These are phyloP conservation scores for Drosophila baimaii DNA, from an alignment of 1,140 invertebrate genomes.

Conservation along the genomic window DNA sequence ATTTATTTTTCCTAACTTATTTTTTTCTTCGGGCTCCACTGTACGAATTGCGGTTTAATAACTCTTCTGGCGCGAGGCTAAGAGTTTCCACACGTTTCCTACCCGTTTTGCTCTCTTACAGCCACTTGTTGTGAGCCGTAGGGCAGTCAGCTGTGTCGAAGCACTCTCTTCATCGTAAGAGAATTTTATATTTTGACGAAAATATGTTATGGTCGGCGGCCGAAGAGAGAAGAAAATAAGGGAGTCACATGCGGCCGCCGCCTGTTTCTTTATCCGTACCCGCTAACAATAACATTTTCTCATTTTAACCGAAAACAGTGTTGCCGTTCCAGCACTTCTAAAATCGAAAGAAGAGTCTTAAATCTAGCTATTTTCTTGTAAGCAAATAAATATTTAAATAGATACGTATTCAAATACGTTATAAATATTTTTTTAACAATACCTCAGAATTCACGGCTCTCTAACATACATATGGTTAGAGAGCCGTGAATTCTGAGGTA, in stretches of 20 bases:
- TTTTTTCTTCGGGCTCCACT: neutral
- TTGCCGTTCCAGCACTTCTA: neutral
- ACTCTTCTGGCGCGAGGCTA: neutral
- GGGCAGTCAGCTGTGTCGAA: conserved; percentile 22
- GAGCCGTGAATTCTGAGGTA: no score
- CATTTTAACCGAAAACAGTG: neutral
- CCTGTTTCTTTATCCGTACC: neutral
- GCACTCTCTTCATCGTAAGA: neutral
- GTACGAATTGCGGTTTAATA: neutral
- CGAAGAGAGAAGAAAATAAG: conserved; percentile 4
- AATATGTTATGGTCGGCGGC: neutral
- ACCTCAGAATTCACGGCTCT: no score
- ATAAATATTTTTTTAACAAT: no score
- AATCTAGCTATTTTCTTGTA: no score
- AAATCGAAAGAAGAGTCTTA: no score
- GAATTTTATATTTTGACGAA: neutral
- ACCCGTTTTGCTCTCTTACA: conserved; percentile 20
- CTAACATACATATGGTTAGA: no score
- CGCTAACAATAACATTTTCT: neutral
- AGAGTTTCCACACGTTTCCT: neutral
- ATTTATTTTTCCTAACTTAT: neutral
- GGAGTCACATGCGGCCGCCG: neutral
- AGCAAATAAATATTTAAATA: no score
- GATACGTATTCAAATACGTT: no score
- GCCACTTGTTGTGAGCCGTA: conserved; percentile 60